Conservation (phyloP, 1,140 invertebrate genomes). For the Euura saliciscinereae region DNA sequence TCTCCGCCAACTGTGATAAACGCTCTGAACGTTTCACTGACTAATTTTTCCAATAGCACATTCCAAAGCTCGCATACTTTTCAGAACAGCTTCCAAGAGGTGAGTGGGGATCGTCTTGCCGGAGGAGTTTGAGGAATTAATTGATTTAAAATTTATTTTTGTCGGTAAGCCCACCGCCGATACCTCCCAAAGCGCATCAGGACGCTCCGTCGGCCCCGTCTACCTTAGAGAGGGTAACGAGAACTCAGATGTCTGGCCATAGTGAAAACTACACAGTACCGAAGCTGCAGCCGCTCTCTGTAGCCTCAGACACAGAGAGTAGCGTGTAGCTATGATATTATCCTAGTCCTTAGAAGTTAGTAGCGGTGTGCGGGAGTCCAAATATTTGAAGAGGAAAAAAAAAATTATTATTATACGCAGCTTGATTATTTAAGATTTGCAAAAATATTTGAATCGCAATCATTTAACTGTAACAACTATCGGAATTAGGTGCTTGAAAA, state of each 20-base stretch:
- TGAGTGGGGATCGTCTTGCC: conserved; percentile 31
- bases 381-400: background rate
- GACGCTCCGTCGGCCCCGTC: conserved; percentile 54
- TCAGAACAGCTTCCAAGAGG: conserved; percentile 47
- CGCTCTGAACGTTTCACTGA: conserved; percentile 47
- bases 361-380: conserved; percentile 10
- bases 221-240: conserved; percentile 46
- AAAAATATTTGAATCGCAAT: background rate
- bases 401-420: background rate
- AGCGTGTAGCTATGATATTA: conserved; percentile 45
- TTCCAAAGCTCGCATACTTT: conserved; percentile 57
- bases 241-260: conserved; percentile 41
- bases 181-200: conserved; percentile 63
- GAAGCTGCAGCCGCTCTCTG: conserved; percentile 57
- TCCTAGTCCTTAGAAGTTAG: conserved; percentile 49
- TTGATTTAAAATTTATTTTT: conserved; percentile 16
- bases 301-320: conserved; percentile 53
- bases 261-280: conserved; percentile 64
- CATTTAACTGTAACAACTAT: background rate
- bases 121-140: conserved; percentile 11
- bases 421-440: background rate
- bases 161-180: conserved; percentile 62
- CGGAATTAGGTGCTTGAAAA: background rate
- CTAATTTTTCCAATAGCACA: conserved; percentile 45
- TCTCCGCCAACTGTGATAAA: conserved; percentile 56